Percentiles rank a stretch among this genome's conserved stretches.
These are phyloP conservation scores for Zaprionus nigranus DNA, from an alignment of 1,140 invertebrate genomes.

Conservation along the genomic window DNA sequence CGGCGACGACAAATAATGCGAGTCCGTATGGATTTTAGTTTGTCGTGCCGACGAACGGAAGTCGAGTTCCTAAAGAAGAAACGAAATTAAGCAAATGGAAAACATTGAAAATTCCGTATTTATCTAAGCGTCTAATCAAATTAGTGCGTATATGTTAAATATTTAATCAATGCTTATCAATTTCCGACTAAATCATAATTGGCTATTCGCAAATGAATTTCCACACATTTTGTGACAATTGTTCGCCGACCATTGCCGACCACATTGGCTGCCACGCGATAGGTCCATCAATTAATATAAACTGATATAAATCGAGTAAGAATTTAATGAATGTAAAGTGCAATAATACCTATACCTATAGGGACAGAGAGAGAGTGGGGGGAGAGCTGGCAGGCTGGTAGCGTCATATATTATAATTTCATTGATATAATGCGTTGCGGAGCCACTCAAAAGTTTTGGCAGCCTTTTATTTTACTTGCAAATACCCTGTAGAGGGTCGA, in stretches of 20 bases:
- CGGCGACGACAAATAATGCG: constrained; percentile 44
- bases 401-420: constrained; percentile 57
- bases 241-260: background rate
- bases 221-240: background rate
- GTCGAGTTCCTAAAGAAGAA: constrained; percentile 30
- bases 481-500: constrained; percentile 2
- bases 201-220: background rate
- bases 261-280: background rate
- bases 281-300: background rate
- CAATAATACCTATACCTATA: too few species aligned
- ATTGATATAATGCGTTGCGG: constrained; percentile 60
- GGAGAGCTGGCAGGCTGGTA: background rate
- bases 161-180: constrained; percentile 27
- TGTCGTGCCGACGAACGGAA: constrained; percentile 30
- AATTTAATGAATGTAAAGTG: background rate
- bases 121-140: constrained; percentile 19
- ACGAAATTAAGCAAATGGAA: constrained; percentile 41
- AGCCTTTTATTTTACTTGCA: constrained; percentile 13
- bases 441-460: constrained; percentile 24
- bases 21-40: constrained; percentile 31
- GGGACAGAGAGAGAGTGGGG: background rate
- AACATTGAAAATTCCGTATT: constrained; percentile 27
- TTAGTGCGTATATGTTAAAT: constrained; percentile 12
- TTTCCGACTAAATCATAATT: constrained; percentile 8
- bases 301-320: background rate